Percentiles rank a stretch among this genome's conserved stretches.
Evolutionary conservation across 2,888 invertebrate genomes (phyloP).

Genomic region (Sarcophaga caerulescens): DNA sequence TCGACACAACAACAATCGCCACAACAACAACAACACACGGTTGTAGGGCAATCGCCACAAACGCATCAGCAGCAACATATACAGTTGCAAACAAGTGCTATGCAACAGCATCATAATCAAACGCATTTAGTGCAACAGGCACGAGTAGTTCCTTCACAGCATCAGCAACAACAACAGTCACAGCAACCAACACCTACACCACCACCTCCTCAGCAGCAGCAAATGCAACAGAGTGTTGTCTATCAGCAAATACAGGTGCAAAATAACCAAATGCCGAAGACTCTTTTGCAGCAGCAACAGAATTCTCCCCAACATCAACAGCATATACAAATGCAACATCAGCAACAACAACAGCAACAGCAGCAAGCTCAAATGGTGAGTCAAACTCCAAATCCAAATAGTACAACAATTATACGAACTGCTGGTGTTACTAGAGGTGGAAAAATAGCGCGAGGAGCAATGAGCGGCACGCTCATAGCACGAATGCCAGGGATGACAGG

Average conservation of each 20-base stretch:
- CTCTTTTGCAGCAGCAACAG: conserved; percentile 59
- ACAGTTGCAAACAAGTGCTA: conserved; percentile 69
- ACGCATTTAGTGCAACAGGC: conserved; percentile 75
- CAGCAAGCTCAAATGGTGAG: conserved; percentile 61
- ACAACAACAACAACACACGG: conserved; percentile 66
- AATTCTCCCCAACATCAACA: conserved; percentile 69
- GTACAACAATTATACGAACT: conserved; percentile 55
- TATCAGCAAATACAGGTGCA: conserved; percentile 77
- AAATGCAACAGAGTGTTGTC: conserved; percentile 73
- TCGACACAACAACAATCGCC: conserved; percentile 71
- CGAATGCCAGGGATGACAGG: conserved; percentile 67
- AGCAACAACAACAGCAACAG: conserved; percentile 59
- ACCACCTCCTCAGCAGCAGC: conserved; percentile 65
- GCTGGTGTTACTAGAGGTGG: conserved; percentile 53
- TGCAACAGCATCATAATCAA: conserved; percentile 72
- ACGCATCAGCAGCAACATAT: conserved; percentile 73
- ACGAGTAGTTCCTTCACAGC: conserved; percentile 67
- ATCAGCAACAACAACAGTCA: conserved; percentile 65
- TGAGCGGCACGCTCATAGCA: conserved; percentile 67
- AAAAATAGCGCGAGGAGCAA: conserved; percentile 59
- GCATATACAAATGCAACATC: conserved; percentile 64
- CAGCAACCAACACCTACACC: conserved; percentile 67
- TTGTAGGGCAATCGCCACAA: conserved; percentile 69
- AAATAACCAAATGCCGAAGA: conserved; percentile 69
- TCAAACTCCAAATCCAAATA: conserved; percentile 47